These are phyloP conservation scores for Drosophila yooni DNA, from an alignment of 2,888 invertebrate species.

Conservation along the genomic window DNA sequence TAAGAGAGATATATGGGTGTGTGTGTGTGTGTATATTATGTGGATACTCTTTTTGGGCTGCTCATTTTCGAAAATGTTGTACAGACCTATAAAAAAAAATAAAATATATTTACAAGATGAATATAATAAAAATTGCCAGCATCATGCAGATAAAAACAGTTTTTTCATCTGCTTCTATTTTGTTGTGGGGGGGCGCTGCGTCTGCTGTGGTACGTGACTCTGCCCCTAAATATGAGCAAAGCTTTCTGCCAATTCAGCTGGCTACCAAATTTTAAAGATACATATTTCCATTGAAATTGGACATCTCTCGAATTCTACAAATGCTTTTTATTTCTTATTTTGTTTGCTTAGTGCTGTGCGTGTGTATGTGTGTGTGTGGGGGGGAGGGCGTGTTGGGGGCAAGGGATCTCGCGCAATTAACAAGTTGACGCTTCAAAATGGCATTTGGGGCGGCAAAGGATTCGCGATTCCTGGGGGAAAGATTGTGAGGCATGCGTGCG, in stretches of 20 bases:
- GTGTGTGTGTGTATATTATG: slow-evolving; percentile 14
- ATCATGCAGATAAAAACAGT: slow-evolving; percentile 57
- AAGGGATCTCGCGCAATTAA: slow-evolving; percentile 59
- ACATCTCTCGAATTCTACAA: slow-evolving; percentile 5
- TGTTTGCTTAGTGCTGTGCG: neutral
- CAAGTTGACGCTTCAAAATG: slow-evolving; percentile 65
- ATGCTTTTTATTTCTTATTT: neutral
- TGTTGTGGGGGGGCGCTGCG: slow-evolving; percentile 36
- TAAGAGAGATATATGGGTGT: slow-evolving; percentile 18
- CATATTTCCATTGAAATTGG: slow-evolving; percentile 23
- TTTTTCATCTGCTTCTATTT: slow-evolving; percentile 23
- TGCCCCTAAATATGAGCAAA: slow-evolving; percentile 56
- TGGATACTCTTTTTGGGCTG: slow-evolving; percentile 38
- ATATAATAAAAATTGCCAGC: slow-evolving; percentile 47
- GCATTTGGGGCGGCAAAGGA: slow-evolving; percentile 2
- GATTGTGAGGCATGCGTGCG: slow-evolving; percentile 78
- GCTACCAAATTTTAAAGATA: slow-evolving; percentile 26
- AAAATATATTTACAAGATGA: slow-evolving; percentile 1
- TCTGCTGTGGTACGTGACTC: slow-evolving; percentile 62
- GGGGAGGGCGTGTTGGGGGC: neutral
- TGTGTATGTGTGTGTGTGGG: neutral
- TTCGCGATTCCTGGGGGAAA: slow-evolving; percentile 63
- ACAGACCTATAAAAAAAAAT: slow-evolving; percentile 29
- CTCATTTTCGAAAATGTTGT: slow-evolving; percentile 52
- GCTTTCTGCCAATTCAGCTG: slow-evolving; percentile 42